phyloP scores from a whole-genome alignment of 1,140 invertebrate species.

The Metaphire vulgaris region DNA sequence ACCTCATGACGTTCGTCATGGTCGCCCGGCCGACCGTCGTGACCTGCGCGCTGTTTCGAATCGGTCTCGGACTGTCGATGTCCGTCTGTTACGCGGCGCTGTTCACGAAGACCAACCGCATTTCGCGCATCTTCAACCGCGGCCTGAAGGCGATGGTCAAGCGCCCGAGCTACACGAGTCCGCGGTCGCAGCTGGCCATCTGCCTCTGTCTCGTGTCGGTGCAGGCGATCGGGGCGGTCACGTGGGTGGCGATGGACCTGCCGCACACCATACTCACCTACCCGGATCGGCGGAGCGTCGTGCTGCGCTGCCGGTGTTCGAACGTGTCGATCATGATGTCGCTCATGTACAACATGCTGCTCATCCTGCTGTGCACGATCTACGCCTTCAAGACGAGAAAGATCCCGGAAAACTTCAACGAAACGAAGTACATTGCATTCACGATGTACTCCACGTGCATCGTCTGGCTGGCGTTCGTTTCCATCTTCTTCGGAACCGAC shows the following conservation, averaged over 20 bases:
- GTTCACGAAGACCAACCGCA: conserved; percentile 70
- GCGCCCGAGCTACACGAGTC: conserved; percentile 83
- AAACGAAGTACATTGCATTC: conserved; percentile 82
- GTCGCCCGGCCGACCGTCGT: conserved; percentile 56
- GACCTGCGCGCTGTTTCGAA: conserved; percentile 60
- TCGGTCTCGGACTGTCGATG: conserved; percentile 65
- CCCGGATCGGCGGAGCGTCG: conserved; percentile 22
- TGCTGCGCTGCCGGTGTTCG: conserved; percentile 64
- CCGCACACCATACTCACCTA: conserved; percentile 17
- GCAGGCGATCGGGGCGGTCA: conserved; percentile 35
- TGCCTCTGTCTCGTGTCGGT: conserved; percentile 66
- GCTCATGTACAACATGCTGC: conserved; percentile 65
- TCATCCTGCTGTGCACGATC: conserved; percentile 62
- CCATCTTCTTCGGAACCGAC: conserved; percentile 59
- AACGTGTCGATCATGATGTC: conserved; percentile 71
- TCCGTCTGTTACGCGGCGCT: conserved; percentile 68
- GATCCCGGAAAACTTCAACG: conserved; percentile 86
- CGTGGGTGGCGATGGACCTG: conserved; percentile 23
- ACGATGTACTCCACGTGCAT: conserved; percentile 81
- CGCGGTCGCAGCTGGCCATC: conserved; percentile 84
- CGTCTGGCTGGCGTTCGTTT: conserved; percentile 64
- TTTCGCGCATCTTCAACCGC: conserved; percentile 67
- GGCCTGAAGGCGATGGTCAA: conserved; percentile 71
- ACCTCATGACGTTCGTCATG: conserved; percentile 48
- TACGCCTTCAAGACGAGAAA: conserved; percentile 71